These are phyloP conservation scores for Corapipo altera DNA, from an alignment of 2,113 vertebrate genomes.

Conservation along the genomic window DNA sequence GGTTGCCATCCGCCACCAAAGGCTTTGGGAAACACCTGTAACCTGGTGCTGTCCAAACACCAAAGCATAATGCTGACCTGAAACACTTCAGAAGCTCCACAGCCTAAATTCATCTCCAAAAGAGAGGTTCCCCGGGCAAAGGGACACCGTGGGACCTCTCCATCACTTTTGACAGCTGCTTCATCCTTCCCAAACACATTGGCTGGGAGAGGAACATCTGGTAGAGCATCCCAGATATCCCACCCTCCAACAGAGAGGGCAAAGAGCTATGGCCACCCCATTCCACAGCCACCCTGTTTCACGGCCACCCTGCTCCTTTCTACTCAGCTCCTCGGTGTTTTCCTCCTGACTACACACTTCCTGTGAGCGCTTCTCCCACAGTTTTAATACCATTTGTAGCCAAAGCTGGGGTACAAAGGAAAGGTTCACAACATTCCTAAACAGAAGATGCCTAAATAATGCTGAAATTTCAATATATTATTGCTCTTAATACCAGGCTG, in stretches of 20 bases:
- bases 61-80: accelerated
- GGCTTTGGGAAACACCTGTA: background rate
- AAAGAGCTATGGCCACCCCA: accelerated
- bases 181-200: background rate
- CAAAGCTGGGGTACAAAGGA: background rate
- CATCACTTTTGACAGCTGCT: background rate
- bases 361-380: accelerated
- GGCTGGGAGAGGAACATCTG: background rate
- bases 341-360: background rate
- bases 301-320: accelerated
- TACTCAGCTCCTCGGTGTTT: background rate
- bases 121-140: background rate
- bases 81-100: background rate
- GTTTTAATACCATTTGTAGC: background rate
- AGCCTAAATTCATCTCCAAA: accelerated
- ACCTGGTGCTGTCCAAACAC: background rate
- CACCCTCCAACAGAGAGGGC: background rate
- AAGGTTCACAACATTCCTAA: background rate
- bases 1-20: background rate
- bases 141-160: accelerated
- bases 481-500: background rate
- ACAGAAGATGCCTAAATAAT: background rate
- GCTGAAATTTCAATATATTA: background rate
- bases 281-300: accelerated
- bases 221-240: background rate